Conservation (phyloP, 1,140 invertebrate genomes). For the Drosophila albomicans region DNA sequence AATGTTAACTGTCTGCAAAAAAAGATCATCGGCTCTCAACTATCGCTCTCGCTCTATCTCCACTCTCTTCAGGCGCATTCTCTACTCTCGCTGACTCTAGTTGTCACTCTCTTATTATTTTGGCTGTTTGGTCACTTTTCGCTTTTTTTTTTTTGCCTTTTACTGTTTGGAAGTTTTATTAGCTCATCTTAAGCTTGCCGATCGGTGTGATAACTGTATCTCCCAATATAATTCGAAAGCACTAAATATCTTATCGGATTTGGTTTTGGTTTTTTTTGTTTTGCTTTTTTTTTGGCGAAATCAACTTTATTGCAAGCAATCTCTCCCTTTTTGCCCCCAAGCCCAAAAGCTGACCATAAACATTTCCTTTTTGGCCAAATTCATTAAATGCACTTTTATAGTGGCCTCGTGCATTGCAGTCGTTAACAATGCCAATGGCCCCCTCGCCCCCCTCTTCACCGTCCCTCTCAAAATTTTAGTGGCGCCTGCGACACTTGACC, state of each 20-base stretch:
- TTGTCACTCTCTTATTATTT: slow-evolving; percentile 6
- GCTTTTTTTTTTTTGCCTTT: slow-evolving; percentile 1
- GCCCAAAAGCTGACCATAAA: slow-evolving; percentile 21
- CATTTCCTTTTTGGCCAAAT: slow-evolving; percentile 53
- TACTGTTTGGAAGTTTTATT: slow-evolving; percentile 9
- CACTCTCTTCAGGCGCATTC: neutral
- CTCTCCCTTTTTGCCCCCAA: neutral
- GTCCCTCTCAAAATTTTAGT: slow-evolving; percentile 23
- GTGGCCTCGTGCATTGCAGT: slow-evolving; percentile 45
- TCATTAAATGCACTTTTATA: slow-evolving; percentile 57
- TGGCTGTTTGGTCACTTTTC: slow-evolving; percentile 26
- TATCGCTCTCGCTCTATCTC: neutral
- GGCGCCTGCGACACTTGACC: slow-evolving; percentile 48
- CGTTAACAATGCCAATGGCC: slow-evolving; percentile 43
- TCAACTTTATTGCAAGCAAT: slow-evolving; percentile 12
- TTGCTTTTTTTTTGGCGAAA: slow-evolving; percentile 7
- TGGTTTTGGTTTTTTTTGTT: neutral
- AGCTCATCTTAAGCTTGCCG: slow-evolving; percentile 11
- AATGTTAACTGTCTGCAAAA: slow-evolving; percentile 10
- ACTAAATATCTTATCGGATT: neutral
- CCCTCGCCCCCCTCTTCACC: slow-evolving; percentile 4
- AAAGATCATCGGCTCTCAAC: slow-evolving; percentile 25
- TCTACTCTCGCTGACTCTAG: slow-evolving; percentile 8
- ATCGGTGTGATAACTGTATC: slow-evolving; percentile 14
- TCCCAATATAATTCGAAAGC: slow-evolving; percentile 12